Evolutionary conservation across 1,140 invertebrate genomes (phyloP).

Genomic region (Grapholita molesta): DNA sequence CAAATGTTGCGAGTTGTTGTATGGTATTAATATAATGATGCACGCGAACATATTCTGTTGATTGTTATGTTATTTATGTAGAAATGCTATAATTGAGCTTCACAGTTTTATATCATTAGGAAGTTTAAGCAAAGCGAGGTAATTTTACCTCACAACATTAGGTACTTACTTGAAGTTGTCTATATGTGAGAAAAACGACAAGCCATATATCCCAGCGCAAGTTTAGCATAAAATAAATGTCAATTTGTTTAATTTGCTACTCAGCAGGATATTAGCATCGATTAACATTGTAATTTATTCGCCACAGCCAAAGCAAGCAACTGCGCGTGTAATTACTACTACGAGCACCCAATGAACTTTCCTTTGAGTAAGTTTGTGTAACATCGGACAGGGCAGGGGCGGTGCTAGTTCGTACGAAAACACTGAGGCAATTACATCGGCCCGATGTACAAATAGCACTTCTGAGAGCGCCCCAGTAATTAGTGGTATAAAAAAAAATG

Average conservation of each 20-base stretch:
- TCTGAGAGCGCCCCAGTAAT: not conserved
- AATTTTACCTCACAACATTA: too few species aligned
- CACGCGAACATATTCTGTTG: not conserved
- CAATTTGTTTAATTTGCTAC: not conserved
- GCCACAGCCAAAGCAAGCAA: conserved; percentile 6
- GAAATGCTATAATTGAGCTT: not conserved
- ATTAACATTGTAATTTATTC: conserved; percentile 17
- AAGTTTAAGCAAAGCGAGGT: too few species aligned
- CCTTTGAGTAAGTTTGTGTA: conserved; percentile 9
- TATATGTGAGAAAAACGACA: not conserved
- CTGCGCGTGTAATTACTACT: conserved; percentile 7
- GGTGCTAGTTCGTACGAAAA: not conserved
- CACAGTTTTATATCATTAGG: not conserved
- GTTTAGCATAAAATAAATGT: conserved; percentile 10
- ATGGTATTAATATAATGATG: conserved; percentile 9
- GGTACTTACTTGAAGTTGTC: not conserved
- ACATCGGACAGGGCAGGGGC: not conserved
- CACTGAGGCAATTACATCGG: not conserved
- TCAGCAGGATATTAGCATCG: not conserved
- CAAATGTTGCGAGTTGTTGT: not conserved
- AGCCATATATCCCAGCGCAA: not conserved
- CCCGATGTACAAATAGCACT: not conserved
- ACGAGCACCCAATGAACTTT: conserved; percentile 2
- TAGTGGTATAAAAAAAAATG: not conserved
- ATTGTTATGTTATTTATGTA: conserved; percentile 7